phyloP scores from a whole-genome alignment of 2,888 invertebrate genomes.

The Scrobipalpa costella region DNA sequence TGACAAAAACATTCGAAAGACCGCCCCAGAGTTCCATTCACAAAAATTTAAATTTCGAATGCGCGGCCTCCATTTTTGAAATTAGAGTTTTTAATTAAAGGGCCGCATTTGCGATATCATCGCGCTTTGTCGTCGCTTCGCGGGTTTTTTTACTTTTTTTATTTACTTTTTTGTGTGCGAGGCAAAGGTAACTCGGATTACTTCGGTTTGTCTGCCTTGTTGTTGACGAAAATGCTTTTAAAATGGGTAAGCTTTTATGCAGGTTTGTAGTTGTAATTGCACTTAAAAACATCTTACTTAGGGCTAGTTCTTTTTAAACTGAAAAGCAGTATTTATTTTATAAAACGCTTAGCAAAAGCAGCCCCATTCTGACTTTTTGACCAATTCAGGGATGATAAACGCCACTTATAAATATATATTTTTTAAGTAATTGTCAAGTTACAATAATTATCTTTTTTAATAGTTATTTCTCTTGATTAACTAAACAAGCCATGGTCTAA shows the following conservation, averaged over 20 bases:
- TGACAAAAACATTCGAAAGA: slow-evolving; percentile 16
- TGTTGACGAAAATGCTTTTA: not conserved
- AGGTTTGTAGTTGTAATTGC: not conserved
- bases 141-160: slow-evolving; percentile 32
- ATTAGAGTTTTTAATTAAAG: slow-evolving; percentile 54
- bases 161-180: slow-evolving; percentile 38
- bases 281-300: not conserved
- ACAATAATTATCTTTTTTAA: too few relatives aligned
- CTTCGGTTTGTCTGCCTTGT: not conserved
- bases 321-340: too few relatives aligned
- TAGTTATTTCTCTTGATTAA: not conserved
- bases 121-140: slow-evolving; percentile 44
- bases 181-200: slow-evolving; percentile 28
- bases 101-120: slow-evolving; percentile 43
- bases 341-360: too few relatives aligned
- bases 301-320: not conserved
- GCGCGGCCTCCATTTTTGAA: slow-evolving; percentile 40
- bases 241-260: not conserved
- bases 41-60: slow-evolving; percentile 33
- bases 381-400: too few relatives aligned
- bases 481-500: not conserved
- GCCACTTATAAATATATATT: too few relatives aligned
- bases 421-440: too few relatives aligned
- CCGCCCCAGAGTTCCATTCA: not conserved
- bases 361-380: too few relatives aligned